Base-by-base conservation (phyloP, 2,888 invertebrate genomes). In the Chloromyia formosa region DNA sequence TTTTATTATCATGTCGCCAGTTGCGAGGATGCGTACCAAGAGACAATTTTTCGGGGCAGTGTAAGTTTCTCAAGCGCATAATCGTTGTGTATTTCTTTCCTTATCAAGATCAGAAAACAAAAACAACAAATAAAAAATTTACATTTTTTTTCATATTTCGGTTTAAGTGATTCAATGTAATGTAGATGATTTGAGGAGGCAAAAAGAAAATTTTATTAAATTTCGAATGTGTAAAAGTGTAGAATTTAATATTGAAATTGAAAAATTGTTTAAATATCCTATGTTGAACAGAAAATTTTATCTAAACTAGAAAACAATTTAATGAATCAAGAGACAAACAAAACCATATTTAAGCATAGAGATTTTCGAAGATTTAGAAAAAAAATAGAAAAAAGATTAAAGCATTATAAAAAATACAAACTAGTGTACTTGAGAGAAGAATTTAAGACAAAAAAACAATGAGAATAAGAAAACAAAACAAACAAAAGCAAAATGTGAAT, bases 401-500 rank as follows among this genome's bases (percentile, higher is more conserved):
- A 35, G 7, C 27, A 35, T 35, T 35, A 35, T 35, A 75, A 49
- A 60, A 62, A 68, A 49, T 62, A 73, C 74, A 75, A 64, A 76
- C 71, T 76, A 74, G 76, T 74, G 76, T 76, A 76, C 74, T 62
- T 74, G 64, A 71, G 35, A 71, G 35, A 71, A 76, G 74, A 76
- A 76, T 74, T 75, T 75, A 74, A 76, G 72, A 68, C 74, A 75
- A 60, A 42, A 73, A 27, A n/a, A n/a, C n/a, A n/a, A n/a, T n/a
- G n/a, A n/a, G n/a, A n/a, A n/a, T n/a, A n/a, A n/a, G n/a, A 22
- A 56, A 73, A 9, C 20, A 74, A 76, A 76, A 60, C 54, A 72
- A 75, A 62, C 42, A 23, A 76, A 74, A 61, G 58, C 54, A 76
- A 66, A 76, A 45, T 66, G 66, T 73, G 74, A 76, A 74, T 68